Evolutionary conservation across 2,797 vertebrate genomes (phyloP).

Genomic region (Monodelphis domestica): DNA sequence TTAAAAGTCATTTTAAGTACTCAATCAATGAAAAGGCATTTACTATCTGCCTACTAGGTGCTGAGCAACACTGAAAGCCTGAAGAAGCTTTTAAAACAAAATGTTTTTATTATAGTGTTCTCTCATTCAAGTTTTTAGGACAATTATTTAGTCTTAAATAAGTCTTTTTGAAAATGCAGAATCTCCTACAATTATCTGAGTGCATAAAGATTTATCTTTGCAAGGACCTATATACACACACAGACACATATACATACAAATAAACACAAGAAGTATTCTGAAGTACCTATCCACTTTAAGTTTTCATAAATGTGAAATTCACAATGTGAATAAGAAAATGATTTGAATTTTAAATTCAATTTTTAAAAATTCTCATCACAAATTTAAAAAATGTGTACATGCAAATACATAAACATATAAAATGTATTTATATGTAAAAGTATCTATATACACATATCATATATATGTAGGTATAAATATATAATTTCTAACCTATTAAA

Average conservation of each 20-base stretch:
- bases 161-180: neutral
- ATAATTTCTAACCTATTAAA: slow-evolving; percentile 20
- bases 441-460: no score
- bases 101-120: neutral
- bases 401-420: no score
- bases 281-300: neutral
- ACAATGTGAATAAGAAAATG: neutral
- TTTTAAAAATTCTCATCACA: neutral
- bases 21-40: neutral
- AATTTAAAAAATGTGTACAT: neutral
- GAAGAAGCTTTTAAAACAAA: neutral
- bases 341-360: neutral
- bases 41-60: neutral
- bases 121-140: neutral
- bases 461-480: neutral
- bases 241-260: neutral
- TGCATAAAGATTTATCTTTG: neutral
- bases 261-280: neutral
- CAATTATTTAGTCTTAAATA: neutral
- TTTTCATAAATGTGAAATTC: neutral
- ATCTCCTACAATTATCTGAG: neutral
- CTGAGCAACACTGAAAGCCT: neutral
- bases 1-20: neutral
- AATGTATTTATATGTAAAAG: no score
- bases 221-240: neutral